These are phyloP conservation scores for Clarias laeviceps DNA, from an alignment of 2,797 vertebrate genomes.

Conservation along the genomic window DNA sequence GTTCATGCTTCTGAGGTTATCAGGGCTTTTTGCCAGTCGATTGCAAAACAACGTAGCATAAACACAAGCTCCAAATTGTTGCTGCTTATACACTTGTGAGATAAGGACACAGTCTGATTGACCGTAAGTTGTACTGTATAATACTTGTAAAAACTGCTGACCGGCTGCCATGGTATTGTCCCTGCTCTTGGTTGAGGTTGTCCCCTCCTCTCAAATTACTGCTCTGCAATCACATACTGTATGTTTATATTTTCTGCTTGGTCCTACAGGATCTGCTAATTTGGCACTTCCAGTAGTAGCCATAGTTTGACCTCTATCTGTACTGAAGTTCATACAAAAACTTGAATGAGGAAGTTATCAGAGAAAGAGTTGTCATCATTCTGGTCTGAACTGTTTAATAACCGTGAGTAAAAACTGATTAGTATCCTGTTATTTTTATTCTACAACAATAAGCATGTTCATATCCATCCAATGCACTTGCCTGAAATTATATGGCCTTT, in stretches of 20 bases:
- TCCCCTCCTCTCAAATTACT: slow-evolving; percentile 32
- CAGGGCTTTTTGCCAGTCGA: neutral
- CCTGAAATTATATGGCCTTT: slow-evolving; percentile 5
- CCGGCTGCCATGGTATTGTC: neutral
- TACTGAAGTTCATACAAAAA: slow-evolving; percentile 32
- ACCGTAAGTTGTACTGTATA: neutral
- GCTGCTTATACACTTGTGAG: neutral
- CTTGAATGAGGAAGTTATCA: slow-evolving; percentile 28
- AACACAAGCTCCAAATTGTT: too few species aligned
- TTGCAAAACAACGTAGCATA: neutral
- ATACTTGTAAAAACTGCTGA: slow-evolving; percentile 1
- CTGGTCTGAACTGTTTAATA: slow-evolving; percentile 32
- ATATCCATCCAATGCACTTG: neutral
- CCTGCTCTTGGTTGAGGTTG: neutral
- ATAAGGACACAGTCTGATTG: neutral
- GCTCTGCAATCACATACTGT: slow-evolving; percentile 52
- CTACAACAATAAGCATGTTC: slow-evolving; percentile 13
- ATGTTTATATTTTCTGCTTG: slow-evolving; percentile 68
- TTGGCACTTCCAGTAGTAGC: slow-evolving; percentile 64
- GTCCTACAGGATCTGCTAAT: slow-evolving; percentile 63
- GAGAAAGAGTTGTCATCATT: slow-evolving; percentile 26
- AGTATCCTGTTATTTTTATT: slow-evolving; percentile 32
- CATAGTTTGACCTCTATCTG: slow-evolving; percentile 49
- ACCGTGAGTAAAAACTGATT: slow-evolving; percentile 10
- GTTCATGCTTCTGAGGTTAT: neutral